Percentiles rank a stretch among this genome's conserved stretches.
phyloP scores from a whole-genome alignment of 1,140 invertebrate species.

The Tyrophagus putrescentiae region DNA sequence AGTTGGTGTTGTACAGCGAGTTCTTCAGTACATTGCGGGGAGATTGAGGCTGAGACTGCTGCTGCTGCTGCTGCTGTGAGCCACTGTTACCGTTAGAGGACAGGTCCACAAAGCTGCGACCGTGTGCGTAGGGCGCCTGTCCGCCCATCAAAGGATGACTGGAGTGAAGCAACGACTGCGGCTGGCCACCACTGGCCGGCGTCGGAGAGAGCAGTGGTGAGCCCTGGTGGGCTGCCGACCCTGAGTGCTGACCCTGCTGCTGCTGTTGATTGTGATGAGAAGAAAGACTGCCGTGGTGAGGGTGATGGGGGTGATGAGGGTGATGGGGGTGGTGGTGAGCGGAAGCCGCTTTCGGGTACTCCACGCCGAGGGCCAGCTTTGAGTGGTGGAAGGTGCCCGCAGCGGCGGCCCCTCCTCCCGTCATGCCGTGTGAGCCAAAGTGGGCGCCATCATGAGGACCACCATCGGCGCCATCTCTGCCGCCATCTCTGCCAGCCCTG shows the following conservation, averaged over 20 bases:
- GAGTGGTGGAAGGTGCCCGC: conserved; percentile 10
- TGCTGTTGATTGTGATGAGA: too few relatives aligned
- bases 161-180: too few relatives aligned
- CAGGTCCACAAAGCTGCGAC: too few relatives aligned
- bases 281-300: too few relatives aligned
- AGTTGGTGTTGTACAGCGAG: neutral
- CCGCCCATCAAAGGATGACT: conserved; percentile 1
- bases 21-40: neutral
- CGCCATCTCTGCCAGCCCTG: too few relatives aligned
- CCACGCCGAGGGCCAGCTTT: conserved; percentile 4
- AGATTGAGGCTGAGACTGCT: neutral
- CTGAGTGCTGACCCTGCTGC: neutral
- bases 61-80: too few relatives aligned
- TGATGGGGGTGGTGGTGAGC: neutral
- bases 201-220: neutral
- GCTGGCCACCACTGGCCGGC: neutral
- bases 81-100: too few relatives aligned
- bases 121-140: too few relatives aligned
- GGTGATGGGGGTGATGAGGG: conserved; percentile 1
- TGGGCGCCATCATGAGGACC: too few relatives aligned
- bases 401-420: neutral
- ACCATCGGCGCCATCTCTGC: too few relatives aligned
- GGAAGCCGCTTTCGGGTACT: conserved; percentile 7
- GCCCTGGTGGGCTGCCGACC: too few relatives aligned
- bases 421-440: conserved; percentile 19